These are phyloP conservation scores for Oligia latruncula DNA, from an alignment of 2,888 invertebrate species.

Conservation along the genomic window DNA sequence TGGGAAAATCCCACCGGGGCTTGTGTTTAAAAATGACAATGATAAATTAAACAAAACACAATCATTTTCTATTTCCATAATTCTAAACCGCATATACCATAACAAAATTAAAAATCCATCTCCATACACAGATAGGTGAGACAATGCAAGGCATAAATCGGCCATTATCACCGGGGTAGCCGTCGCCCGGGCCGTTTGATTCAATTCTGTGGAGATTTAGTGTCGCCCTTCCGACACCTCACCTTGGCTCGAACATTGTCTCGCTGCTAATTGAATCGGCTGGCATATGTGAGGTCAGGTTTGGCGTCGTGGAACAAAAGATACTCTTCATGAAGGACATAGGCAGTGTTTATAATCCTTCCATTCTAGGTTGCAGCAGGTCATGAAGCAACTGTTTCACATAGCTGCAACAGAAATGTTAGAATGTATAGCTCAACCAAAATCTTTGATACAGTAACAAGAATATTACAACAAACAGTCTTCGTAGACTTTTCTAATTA, in stretches of 20 bases:
- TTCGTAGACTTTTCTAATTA: neutral
- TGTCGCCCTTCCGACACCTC: slow-evolving; percentile 68
- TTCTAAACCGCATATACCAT: slow-evolving; percentile 8
- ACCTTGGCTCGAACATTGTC: slow-evolving; percentile 55
- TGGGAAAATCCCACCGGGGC: neutral
- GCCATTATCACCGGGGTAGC: slow-evolving; percentile 79
- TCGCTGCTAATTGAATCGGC: slow-evolving; percentile 56
- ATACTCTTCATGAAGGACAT: slow-evolving; percentile 6
- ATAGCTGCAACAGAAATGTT: neutral
- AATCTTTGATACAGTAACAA: neutral
- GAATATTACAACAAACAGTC: neutral
- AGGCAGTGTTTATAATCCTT: slow-evolving; percentile 22
- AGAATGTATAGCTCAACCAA: neutral
- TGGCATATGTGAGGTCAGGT: slow-evolving; percentile 42
- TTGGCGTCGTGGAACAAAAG: slow-evolving; percentile 29
- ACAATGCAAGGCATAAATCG: slow-evolving; percentile 82
- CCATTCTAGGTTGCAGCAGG: neutral
- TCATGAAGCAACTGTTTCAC: neutral
- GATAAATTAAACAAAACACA: neutral
- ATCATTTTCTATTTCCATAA: neutral
- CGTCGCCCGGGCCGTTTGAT: slow-evolving; percentile 84
- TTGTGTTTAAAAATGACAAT: neutral
- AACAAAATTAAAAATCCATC: slow-evolving; percentile 55
- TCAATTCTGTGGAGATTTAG: slow-evolving; percentile 84
- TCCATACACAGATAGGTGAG: slow-evolving; percentile 68